phyloP scores from a whole-genome alignment of 2,113 vertebrate genomes.

The Regulus satrapa region DNA sequence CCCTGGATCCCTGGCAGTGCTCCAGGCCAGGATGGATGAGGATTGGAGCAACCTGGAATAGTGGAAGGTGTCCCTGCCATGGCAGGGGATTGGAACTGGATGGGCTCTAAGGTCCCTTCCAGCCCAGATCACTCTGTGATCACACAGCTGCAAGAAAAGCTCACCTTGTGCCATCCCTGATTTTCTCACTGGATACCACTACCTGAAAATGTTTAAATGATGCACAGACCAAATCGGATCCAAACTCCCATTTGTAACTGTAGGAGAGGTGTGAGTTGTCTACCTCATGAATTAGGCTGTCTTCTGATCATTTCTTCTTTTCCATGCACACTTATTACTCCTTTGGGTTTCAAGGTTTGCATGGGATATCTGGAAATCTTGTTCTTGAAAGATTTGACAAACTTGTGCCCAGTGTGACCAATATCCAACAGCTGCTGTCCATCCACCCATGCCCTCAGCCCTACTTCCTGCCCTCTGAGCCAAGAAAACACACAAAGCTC shows the following conservation, averaged over 20 bases:
- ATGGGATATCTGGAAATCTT: not conserved
- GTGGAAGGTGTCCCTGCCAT: not conserved
- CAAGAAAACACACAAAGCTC: not conserved
- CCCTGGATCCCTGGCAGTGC: not conserved
- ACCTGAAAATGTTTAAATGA: not conserved
- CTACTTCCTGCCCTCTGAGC: not conserved
- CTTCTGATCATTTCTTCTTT: not conserved
- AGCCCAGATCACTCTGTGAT: not conserved
- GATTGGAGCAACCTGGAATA: not conserved
- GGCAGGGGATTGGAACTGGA: not conserved
- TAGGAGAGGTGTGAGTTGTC: not conserved
- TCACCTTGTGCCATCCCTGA: not conserved
- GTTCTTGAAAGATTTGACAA: not conserved
- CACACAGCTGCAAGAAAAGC: not conserved
- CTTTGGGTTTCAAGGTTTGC: not conserved
- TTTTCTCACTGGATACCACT: not conserved
- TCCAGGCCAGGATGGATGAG: fast-evolving
- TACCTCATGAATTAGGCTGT: not conserved
- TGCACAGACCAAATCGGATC: not conserved
- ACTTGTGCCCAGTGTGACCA: not conserved
- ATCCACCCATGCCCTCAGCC: not conserved
- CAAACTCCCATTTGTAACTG: not conserved
- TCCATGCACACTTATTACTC: not conserved
- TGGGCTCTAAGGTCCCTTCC: not conserved
- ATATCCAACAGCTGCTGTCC: not conserved